Evolutionary conservation across 2,113 vertebrate species (phyloP).

Genomic region (Odocoileus virginianus): DNA sequence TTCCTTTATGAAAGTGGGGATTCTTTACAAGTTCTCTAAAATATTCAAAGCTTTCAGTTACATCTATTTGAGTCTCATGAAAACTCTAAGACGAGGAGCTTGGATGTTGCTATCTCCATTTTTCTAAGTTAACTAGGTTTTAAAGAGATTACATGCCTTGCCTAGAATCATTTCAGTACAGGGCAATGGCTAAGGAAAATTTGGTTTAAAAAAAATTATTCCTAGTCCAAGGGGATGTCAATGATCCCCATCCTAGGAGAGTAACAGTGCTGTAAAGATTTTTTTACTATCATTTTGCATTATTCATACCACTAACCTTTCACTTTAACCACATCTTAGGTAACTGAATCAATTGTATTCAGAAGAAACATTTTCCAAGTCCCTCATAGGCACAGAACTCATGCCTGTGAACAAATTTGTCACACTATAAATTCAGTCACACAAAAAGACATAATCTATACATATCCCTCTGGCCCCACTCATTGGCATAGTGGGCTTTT

Average conservation of each 20-base stretch:
- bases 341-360: neutral
- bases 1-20: neutral
- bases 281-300: neutral
- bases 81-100: neutral
- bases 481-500: neutral
- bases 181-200: neutral
- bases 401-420: neutral
- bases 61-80: neutral
- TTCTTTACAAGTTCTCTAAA: neutral
- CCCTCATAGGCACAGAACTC: neutral
- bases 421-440: neutral
- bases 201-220: neutral
- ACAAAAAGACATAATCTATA: neutral
- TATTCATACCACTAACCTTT: neutral
- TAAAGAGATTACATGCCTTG: neutral
- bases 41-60: neutral
- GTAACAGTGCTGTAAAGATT: neutral
- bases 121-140: neutral
- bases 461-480: neutral
- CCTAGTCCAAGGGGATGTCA: neutral
- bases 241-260: neutral
- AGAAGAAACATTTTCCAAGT: neutral
- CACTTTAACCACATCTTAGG: neutral
- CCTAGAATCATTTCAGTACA: neutral
- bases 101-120: neutral